Evolutionary conservation across 2,797 vertebrate genomes (phyloP), one percentile per base, ranked within the genome.

Genomic region (Betta splendens): DNA sequence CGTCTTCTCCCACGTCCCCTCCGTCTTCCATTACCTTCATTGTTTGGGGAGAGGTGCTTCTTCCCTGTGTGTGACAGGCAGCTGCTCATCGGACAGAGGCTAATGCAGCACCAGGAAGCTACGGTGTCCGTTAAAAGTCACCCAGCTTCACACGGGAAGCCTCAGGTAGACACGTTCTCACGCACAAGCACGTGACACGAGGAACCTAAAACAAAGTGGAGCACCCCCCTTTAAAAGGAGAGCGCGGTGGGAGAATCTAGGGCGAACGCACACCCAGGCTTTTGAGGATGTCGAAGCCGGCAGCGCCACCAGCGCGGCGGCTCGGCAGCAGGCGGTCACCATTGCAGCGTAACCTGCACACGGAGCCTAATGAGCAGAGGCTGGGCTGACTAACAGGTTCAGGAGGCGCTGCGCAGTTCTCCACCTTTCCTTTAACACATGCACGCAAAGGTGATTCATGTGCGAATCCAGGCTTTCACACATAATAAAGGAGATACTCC

Each of bases 301-400:
- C 46, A 67, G 69, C 74, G 69, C 57, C 45, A 67, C 38, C 64
- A 60, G 64, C 3, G 50, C 57, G 60, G 65, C 58, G 46, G 70
- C 75, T 54, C 69, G 69, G 65, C 61, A 46, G 58, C 28, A 80
- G 62, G 40, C 44, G 44, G 49, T 62, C 64, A 56, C 53, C 13
- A 18, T 39, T 69, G 58, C 31, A 32, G 55, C 55, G 64, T 45
- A 37, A 53, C 50, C 42, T 49, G 33, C 68, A 69, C 76, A 74
- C 47, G 54, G 76, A 68, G 47, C 75, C 73, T 86, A 76, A 87
- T 77, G 85, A 84, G 76, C 59, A 69, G 74, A 78, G 50, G 60
- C 64, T n/a, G 52, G 70, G 66, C 53, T 55, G 47, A 83, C 70
- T 58, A 45, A 75, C 65, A 54, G 58, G 26, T 62, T 22, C 25